Evolutionary conservation across 1,140 invertebrate species (phyloP).

Genomic region (Cydia strobilella): DNA sequence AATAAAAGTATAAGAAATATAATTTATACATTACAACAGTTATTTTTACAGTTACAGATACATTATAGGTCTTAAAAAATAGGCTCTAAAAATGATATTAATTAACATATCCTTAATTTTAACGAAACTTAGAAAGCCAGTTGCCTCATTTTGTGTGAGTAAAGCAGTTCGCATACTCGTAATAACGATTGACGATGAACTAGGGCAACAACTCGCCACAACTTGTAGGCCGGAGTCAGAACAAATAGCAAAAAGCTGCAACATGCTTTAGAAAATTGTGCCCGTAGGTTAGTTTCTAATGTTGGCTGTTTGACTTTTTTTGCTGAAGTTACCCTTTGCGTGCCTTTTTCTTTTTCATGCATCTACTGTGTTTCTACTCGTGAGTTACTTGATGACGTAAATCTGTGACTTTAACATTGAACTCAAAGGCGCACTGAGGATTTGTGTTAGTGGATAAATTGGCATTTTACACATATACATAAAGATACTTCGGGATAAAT

Average conservation of each 20-base stretch:
- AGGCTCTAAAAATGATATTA: neutral
- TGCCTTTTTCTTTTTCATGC: neutral
- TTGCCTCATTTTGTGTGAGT: neutral
- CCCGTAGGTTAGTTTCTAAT: slow-evolving; percentile 18
- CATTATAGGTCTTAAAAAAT: too few relatives aligned
- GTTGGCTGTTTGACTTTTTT: slow-evolving; percentile 1
- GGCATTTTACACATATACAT: too few relatives aligned
- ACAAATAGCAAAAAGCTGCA: slow-evolving; percentile 23
- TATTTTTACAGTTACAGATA: too few relatives aligned
- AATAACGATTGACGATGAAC: slow-evolving; percentile 30
- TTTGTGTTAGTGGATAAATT: too few relatives aligned
- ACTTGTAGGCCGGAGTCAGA: slow-evolving; percentile 23
- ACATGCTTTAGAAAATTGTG: slow-evolving; percentile 22
- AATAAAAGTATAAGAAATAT: too few relatives aligned
- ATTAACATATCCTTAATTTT: neutral
- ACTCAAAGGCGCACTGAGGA: too few relatives aligned
- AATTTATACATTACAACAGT: too few relatives aligned
- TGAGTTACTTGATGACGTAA: too few relatives aligned
- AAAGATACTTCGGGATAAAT: too few relatives aligned
- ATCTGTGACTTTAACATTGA: too few relatives aligned
- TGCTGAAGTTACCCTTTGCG: neutral
- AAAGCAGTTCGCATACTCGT: slow-evolving; percentile 14
- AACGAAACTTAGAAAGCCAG: neutral
- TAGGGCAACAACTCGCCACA: slow-evolving; percentile 14
- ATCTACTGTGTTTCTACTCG: neutral